These are phyloP conservation scores for Anser cygnoides DNA, from an alignment of 2,113 vertebrate species.

Conservation along the genomic window DNA sequence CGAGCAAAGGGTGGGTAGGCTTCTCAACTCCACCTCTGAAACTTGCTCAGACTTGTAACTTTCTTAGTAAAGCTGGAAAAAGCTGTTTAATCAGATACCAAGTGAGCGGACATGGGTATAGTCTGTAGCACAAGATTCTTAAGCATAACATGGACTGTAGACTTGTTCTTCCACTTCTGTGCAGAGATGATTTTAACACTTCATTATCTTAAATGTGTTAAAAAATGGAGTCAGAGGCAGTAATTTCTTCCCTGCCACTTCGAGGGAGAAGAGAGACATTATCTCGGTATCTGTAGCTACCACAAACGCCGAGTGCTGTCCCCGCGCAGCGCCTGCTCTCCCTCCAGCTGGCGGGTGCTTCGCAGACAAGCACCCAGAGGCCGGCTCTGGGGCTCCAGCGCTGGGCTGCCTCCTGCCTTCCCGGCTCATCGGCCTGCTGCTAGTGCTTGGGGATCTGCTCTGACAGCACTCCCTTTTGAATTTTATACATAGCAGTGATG, in stretches of 20 bases:
- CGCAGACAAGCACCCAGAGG: fast-evolving
- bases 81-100: background rate
- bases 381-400: fast-evolving
- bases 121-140: background rate
- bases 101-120: too few relatives aligned
- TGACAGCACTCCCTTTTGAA: background rate
- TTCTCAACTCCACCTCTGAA: background rate
- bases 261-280: background rate
- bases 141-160: fast-evolving
- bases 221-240: background rate
- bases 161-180: background rate
- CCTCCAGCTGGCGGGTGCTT: background rate
- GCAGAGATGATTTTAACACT: background rate
- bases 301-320: too few relatives aligned
- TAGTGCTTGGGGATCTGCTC: fast-evolving
- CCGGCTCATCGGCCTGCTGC: fast-evolving
- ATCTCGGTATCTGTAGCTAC: too few relatives aligned
- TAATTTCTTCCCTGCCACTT: background rate
- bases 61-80: background rate
- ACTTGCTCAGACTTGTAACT: background rate
- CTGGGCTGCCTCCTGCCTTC: background rate
- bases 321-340: fast-evolving
- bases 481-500: fast-evolving
- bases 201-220: background rate
- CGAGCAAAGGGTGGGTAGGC: fast-evolving